Evolutionary conservation across 2,797 vertebrate genomes (phyloP), one percentile per base, ranked within the genome.

Genomic region (Esox lucius): DNA sequence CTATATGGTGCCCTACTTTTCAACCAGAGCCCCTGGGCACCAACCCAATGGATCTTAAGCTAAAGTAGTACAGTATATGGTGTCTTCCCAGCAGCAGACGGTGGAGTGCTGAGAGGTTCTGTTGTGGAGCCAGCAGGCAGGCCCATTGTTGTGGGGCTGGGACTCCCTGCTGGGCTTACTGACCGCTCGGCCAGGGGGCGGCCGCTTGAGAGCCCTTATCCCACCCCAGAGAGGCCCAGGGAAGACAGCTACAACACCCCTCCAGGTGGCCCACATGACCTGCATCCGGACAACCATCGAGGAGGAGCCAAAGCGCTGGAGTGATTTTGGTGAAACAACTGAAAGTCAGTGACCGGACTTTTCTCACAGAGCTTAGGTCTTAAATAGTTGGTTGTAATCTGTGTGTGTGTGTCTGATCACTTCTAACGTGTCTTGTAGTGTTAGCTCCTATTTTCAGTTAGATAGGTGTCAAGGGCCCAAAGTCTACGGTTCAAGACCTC

Each of bases 101-200:
- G 5, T 56, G 53, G 56, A 59, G 1, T n/a, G 0, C 2, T 24
- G 2, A 49, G 24, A 19, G 3, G 35, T 46, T 51, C 68, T 24
- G 16, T 17, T 28, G 24, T 2, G 15, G 16, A 51, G 2, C 70
- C 28, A 16, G 24, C 39, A n/a, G 2, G 42, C 53, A 22, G 53
- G 62, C 28, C 62, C 19, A 65, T 65, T 65, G 28, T 33, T 31
- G 1, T 33, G 28, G 62, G 56, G n/a, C 9, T 33, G 26, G 28
- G 13, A 15, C 28, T 39, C 33, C 73, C 73, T 69, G 73, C 66
- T 75, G 66, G 22, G 73, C n/a, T 42, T 39, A 51, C 35, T 69
- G 39, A 39, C 42, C 33, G 56, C 75, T 17, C n/a, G n/a, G n/a
- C 7, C 35, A 3, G 35, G 39, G 35, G 35, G 35, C 35, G 62